A percentile compares a stretch with the other conserved stretches of the same genome.
phyloP scores from a whole-genome alignment of 2,797 vertebrate genomes.

The Chromis chromis region DNA sequence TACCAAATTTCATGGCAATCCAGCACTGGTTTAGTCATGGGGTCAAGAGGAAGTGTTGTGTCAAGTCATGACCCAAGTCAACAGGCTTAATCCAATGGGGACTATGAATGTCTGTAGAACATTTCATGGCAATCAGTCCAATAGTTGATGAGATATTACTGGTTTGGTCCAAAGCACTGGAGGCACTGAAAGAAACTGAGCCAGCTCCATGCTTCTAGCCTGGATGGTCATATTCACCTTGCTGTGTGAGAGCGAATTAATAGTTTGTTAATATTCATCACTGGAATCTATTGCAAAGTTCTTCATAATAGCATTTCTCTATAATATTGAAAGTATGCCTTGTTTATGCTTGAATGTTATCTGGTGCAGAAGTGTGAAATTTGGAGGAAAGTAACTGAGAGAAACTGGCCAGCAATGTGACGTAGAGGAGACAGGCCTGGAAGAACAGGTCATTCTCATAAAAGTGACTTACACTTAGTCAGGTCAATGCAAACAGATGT shows the following conservation, averaged over 20 bases:
- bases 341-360: conserved; percentile 18
- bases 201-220: background rate
- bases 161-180: background rate
- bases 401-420: conserved; percentile 17
- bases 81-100: background rate
- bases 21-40: background rate
- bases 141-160: background rate
- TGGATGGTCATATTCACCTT: background rate
- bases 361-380: conserved; percentile 23
- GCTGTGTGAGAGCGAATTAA: background rate
- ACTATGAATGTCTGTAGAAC: conserved; percentile 1
- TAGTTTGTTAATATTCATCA: background rate
- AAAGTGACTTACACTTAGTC: conserved; percentile 49
- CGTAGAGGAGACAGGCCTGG: conserved; percentile 18
- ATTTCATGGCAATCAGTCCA: background rate
- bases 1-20: background rate
- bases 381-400: conserved; percentile 1
- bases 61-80: background rate
- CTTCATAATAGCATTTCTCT: background rate
- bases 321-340: conserved; percentile 11
- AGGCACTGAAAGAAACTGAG: background rate
- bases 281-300: background rate
- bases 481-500: conserved; percentile 65
- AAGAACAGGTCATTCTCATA: conserved; percentile 49
- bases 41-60: background rate